These are phyloP conservation scores for Ctenodactylus gundi DNA, from an alignment of 2,113 vertebrate genomes.

Conservation along the genomic window DNA sequence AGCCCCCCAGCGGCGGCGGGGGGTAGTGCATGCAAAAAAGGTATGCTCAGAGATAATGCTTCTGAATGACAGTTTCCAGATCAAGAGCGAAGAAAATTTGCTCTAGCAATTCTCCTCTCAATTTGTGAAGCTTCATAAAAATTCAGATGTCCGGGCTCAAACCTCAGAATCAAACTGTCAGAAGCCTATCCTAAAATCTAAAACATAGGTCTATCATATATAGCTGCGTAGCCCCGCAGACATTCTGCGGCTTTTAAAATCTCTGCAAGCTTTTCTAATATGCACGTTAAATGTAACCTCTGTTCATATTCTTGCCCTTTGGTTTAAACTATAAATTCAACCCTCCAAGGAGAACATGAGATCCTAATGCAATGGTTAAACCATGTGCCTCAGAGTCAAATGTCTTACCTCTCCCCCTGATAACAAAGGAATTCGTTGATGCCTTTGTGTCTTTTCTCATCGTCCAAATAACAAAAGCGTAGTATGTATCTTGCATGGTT, in stretches of 20 bases:
- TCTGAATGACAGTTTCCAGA: not conserved
- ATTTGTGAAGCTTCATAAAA: not conserved
- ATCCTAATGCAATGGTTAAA: not conserved
- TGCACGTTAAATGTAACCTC: not conserved
- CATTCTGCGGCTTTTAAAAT: not conserved
- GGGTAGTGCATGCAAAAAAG: too few species aligned
- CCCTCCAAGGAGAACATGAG: not conserved
- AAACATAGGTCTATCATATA: not conserved
- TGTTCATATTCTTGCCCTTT: not conserved
- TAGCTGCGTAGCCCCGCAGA: not conserved
- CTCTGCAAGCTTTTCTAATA: not conserved
- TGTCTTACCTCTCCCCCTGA: not conserved
- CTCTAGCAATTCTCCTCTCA: not conserved
- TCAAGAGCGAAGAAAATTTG: not conserved
- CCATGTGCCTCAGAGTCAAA: not conserved
- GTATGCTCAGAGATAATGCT: not conserved
- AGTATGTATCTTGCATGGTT: not conserved
- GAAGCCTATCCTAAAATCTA: not conserved
- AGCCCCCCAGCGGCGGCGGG: too few species aligned
- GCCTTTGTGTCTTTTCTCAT: not conserved
- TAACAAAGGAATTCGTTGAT: not conserved
- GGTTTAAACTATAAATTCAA: not conserved
- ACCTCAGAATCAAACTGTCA: not conserved
- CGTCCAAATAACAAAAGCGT: not conserved
- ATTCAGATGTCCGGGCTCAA: not conserved